Base-by-base conservation (phyloP, 1,140 invertebrate species). In the Zaprionus gabonicus region DNA sequence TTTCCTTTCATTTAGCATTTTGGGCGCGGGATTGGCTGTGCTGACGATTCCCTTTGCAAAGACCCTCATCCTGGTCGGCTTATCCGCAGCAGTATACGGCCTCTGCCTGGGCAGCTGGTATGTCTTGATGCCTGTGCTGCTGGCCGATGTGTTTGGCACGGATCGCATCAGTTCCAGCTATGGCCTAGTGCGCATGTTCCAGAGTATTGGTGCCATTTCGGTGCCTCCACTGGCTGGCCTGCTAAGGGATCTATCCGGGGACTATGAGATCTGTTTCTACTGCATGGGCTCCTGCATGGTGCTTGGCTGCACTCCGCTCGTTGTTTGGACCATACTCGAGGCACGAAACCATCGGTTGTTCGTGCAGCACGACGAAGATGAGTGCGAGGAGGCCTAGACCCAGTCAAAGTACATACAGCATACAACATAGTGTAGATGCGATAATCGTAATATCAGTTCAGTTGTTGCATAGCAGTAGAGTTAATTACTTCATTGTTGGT, bases 261-360 rank as follows among this genome's bases (percentile, higher is more conserved):
- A 95, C 60, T 96, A 96, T 81, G 94, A 94, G 0, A 94, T 95
- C 74, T 95, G 95, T 88, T 96, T 96, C 92, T 94, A 96, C 75
- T 96, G 95, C 72, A 96, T 96, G 96, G 96, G 96, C 12, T 95
- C 95, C 4, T 96, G 95, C 79, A 96, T 96, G 96, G 94, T 96
- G 1, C 90, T 96, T 46, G 95, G 95, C 56, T 95, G 95, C 64
- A 91, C 96, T 38, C 95, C 95, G 3, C 86, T 96, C 20, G 91
- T 96, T 4, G 91, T 92, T 4, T 92, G 91, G 87, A 78, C 71
- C 58, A 73, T 92, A 2, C 65, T 92, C 6, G 91, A 92, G 70
- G 82, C 85, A 10, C 78, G 88, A 0, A 83, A 92, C 58, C 82
- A 91, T 72, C 81, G 84, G 9, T 27, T 87, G 34, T 92, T 91